Evolutionary conservation across 2,888 invertebrate species (phyloP), one percentile per base, ranked within the genome.

Genomic region (Athrips mouffetella): DNA sequence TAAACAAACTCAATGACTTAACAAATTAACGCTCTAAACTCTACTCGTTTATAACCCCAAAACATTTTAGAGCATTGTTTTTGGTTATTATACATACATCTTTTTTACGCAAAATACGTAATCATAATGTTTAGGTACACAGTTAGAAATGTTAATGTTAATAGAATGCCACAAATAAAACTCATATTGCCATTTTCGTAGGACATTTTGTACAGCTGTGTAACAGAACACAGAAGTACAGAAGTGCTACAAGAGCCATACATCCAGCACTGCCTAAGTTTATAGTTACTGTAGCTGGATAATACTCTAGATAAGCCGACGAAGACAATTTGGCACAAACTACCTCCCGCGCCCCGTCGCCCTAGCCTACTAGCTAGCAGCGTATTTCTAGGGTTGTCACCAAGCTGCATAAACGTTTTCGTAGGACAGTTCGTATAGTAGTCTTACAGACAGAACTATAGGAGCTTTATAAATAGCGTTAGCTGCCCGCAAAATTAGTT

Each of bases 271-370:
- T 49, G 49, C 45, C 40, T 45, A 52, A 56, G 53, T 56, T 53
- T 56, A 56, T 56, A 47, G 50, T 51, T 49, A 47, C 35, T 41
- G 42, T 37, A 42, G 31, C 70, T 73, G 76, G 73, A 80, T 82
- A 80, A 80, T 84, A 80, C 80, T 79, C 70, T 70, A 87, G 88
- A 88, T 88, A 88, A 88, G 87, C 87, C 81, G 78, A 70, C 77
- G 70, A 77, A 82, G 86, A 86, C 88, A 80, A 86, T 87, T 87
- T 88, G 88, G 87, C 87, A 87, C 82, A 77, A 76, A 74, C 77
- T 72, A 70, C 79, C 83, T 79, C 84, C 49, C 42, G 33, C 30
- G 31, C 42, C 44, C 42, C 44, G 15, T 5, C 37, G 45, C 45
- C 35, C 45, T 13, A 21, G 20, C 37, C 21, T 21, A 21, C 21